phyloP scores from a whole-genome alignment of 2,888 invertebrate species.

The Tethea ocularis region DNA sequence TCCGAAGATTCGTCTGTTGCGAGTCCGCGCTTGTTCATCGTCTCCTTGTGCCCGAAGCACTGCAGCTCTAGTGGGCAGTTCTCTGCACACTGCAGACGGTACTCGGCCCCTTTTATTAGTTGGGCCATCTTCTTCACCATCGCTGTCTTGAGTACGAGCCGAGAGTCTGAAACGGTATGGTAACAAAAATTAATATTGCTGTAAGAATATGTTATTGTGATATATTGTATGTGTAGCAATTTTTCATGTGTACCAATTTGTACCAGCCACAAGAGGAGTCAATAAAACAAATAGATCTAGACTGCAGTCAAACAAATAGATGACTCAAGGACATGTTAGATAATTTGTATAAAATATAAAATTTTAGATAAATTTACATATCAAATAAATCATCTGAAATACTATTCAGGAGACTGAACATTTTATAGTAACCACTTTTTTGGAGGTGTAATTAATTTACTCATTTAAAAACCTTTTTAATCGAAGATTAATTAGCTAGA shows the following conservation, averaged over 20 bases:
- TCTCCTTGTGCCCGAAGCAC: constrained; percentile 89
- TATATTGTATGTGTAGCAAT: too few species aligned
- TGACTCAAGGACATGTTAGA: neutral
- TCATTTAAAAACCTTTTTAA: too few species aligned
- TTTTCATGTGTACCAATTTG: neutral
- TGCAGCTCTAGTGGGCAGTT: constrained; percentile 88
- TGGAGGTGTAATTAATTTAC: too few species aligned
- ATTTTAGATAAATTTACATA: neutral
- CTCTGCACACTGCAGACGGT: constrained; percentile 91
- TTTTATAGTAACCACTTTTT: too few species aligned
- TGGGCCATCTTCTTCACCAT: constrained; percentile 75
- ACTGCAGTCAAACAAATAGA: neutral
- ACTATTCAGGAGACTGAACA: too few species aligned
- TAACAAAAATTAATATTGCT: neutral
- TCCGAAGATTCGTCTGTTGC: constrained; percentile 98
- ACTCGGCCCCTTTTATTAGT: constrained; percentile 62
- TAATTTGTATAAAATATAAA: neutral
- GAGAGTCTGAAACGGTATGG: constrained; percentile 57
- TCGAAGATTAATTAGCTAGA: too few species aligned
- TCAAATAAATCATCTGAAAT: too few species aligned
- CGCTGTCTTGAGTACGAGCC: constrained; percentile 74
- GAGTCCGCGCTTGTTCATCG: constrained; percentile 90
- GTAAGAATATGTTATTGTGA: neutral
- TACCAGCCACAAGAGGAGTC: neutral
- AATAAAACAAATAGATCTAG: neutral